These are phyloP conservation scores for Maylandia zebra DNA, from an alignment of 2,113 vertebrate genomes.

Conservation along the genomic window DNA sequence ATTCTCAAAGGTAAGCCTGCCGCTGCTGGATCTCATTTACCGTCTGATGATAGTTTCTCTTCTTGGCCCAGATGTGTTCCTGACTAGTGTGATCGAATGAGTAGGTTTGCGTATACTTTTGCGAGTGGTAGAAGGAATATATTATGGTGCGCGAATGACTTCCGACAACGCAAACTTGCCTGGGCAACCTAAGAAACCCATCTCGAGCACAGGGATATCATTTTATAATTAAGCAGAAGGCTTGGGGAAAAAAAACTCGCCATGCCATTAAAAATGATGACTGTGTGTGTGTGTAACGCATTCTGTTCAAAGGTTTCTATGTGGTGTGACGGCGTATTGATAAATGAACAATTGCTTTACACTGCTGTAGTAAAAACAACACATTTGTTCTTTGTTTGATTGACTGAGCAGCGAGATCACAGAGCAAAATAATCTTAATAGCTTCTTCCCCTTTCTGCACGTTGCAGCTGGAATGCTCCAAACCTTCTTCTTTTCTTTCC, in stretches of 20 bases:
- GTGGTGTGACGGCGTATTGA: background rate
- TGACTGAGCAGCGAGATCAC: conserved; percentile 25
- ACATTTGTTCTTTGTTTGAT: conserved; percentile 4
- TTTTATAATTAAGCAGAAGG: background rate
- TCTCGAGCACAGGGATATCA: background rate
- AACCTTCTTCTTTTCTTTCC: conserved; percentile 4
- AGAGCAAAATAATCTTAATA: conserved; percentile 38
- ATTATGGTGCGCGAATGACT: background rate
- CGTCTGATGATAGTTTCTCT: conserved; percentile 1
- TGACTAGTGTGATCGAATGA: background rate
- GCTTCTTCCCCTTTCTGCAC: conserved; percentile 11
- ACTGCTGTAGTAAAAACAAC: background rate
- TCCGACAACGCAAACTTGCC: background rate
- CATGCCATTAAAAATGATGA: background rate
- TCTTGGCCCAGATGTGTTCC: background rate
- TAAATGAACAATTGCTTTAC: background rate
- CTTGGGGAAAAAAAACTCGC: rapidly evolving
- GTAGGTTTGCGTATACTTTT: background rate
- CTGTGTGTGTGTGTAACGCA: background rate
- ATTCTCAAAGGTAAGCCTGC: conserved; percentile 72
- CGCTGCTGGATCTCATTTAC: conserved; percentile 28
- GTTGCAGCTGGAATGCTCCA: conserved; percentile 22
- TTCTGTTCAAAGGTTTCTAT: background rate
- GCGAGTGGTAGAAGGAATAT: background rate
- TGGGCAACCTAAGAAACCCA: background rate